Base-by-base conservation (phyloP, 2,888 invertebrate species). In the Orchesellides sinensis region DNA sequence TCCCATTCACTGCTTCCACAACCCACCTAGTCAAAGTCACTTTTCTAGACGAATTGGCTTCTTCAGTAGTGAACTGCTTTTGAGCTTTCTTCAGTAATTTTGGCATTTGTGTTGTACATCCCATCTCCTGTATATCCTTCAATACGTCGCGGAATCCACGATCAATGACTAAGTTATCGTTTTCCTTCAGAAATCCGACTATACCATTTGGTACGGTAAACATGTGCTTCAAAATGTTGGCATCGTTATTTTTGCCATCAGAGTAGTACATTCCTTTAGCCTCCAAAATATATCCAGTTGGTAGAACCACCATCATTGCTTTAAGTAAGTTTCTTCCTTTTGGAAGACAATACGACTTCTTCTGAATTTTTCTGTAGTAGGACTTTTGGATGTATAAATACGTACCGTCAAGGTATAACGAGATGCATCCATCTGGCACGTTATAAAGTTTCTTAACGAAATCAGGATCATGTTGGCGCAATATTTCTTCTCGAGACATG, bases 1-100 rank as follows among this genome's bases (percentile, higher is more conserved):
- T 27, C 23, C 80, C 85, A 27, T 85, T 83, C 0, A 72, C 75
- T 2, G 75, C 61, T 35, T 85, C 85, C 0, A 85, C 69, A 2
- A 80, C 59, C 80, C 83, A 80, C 12, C 85, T 56, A 8, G 25
- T 8, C 47, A 82, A 2, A 1, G 79, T 83, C 0, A 83, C 83
- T n/a, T 19, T 12, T 5, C 85, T 29, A 0, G 80, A 59, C 0
- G 68, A 47, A 25, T 85, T 85, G 0, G 80, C 85, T 52, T 84
- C 56, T 1, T 29, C 14, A 0, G 69, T 17, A 0, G 82, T 54
- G 29, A 82, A 69, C 19, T 82, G 81, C 1, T 49, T 63, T 12
- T 75, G 56, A 2, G 19, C 14, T 35, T 56, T 47, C n/a, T 49
- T 27, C 1, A 84, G 45, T 1, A 77, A 29, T 5, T 21, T n/a